These are phyloP conservation scores for Alces alces DNA, from an alignment of 2,113 vertebrate genomes.

Conservation along the genomic window DNA sequence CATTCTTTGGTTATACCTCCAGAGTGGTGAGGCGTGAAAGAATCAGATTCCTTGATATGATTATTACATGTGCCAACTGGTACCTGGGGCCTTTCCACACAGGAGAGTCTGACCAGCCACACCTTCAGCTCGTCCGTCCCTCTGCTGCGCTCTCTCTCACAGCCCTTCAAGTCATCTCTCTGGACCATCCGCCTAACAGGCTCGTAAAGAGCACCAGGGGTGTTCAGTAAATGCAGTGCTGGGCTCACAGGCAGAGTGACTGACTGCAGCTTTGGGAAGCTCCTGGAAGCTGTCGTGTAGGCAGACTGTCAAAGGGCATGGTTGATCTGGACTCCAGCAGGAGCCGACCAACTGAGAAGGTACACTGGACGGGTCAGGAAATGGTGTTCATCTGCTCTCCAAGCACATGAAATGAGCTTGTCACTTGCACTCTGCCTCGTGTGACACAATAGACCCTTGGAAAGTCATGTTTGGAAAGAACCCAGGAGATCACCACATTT, in stretches of 20 bases:
- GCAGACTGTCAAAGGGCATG: neutral
- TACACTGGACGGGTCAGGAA: neutral
- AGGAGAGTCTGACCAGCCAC: neutral
- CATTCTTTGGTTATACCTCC: neutral
- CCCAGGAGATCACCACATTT: neutral
- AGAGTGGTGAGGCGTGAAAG: neutral
- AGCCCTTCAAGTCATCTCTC: neutral
- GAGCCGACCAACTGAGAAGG: neutral
- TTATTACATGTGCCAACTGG: neutral
- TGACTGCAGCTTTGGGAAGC: neutral
- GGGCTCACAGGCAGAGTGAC: neutral
- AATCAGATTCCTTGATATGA: neutral
- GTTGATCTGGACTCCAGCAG: neutral
- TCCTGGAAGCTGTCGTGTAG: neutral
- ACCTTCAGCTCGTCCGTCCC: fast-evolving
- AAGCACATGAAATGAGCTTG: neutral
- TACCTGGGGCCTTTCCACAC: neutral
- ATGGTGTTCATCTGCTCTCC: fast-evolving
- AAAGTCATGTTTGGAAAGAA: neutral
- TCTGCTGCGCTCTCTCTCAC: neutral
- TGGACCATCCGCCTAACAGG: neutral
- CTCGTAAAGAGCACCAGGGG: neutral
- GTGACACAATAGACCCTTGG: neutral
- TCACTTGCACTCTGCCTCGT: neutral
- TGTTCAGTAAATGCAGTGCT: neutral